phyloP scores from a whole-genome alignment of 2,888 invertebrate genomes.

The Lithophane semibrunnea region DNA sequence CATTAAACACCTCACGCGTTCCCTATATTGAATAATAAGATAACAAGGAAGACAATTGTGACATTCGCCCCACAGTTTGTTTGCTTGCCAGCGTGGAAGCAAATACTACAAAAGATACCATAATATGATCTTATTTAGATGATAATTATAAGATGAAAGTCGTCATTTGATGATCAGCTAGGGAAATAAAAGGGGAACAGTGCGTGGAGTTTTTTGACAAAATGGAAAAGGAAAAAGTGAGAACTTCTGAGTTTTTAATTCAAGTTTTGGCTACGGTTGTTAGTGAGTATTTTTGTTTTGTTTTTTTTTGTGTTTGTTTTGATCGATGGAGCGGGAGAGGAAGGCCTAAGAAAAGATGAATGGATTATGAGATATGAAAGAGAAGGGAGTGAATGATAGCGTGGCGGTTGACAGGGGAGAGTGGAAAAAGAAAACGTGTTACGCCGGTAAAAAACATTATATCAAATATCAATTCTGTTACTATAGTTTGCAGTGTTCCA shows the following conservation, averaged over 20 bases:
- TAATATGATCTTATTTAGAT: slow-evolving; percentile 54
- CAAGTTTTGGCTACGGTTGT: slow-evolving; percentile 75
- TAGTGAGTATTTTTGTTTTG: slow-evolving; percentile 73
- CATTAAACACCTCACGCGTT: slow-evolving; percentile 20
- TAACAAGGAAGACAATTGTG: slow-evolving; percentile 55
- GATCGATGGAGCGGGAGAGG: too few species aligned
- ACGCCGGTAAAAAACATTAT: too few species aligned
- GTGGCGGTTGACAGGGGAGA: too few species aligned
- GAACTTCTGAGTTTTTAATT: slow-evolving; percentile 73
- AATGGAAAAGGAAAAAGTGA: slow-evolving; percentile 73
- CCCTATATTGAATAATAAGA: slow-evolving; percentile 49
- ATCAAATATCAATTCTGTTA: too few species aligned
- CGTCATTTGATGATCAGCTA: slow-evolving; percentile 34
- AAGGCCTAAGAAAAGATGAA: too few species aligned
- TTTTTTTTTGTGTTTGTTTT: slow-evolving; percentile 19
- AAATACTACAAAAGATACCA: slow-evolving; percentile 55
- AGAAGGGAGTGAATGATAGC: too few species aligned
- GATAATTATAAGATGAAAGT: slow-evolving; percentile 35
- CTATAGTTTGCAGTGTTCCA: too few species aligned
- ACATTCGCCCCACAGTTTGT: slow-evolving; percentile 50
- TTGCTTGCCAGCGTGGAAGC: slow-evolving; percentile 59
- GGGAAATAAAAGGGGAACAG: not conserved
- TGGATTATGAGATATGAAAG: too few species aligned
- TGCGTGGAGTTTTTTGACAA: slow-evolving; percentile 22
- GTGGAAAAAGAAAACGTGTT: too few species aligned